phyloP scores from a whole-genome alignment of 2,888 invertebrate species.

The Aporophyla lueneburgensis region DNA sequence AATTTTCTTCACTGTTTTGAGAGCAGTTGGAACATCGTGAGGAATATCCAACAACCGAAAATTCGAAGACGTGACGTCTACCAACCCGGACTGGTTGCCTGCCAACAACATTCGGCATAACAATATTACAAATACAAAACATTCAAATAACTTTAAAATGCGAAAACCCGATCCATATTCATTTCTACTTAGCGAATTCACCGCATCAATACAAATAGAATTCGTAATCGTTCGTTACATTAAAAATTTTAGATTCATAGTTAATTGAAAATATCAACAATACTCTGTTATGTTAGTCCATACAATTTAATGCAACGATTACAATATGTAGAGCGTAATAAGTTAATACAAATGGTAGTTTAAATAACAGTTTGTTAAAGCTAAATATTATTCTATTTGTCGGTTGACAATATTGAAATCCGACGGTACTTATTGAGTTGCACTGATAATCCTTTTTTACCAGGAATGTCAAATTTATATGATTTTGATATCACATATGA shows the following conservation, averaged over 20 bases:
- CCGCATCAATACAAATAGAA: conserved; percentile 42
- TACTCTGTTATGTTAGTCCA: conserved; percentile 22
- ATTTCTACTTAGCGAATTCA: conserved; percentile 35
- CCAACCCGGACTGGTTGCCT: too few relatives aligned
- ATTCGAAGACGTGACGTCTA: too few relatives aligned
- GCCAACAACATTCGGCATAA: neutral
- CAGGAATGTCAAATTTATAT: conserved; percentile 26
- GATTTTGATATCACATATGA: conserved; percentile 3
- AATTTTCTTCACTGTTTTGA: too few relatives aligned
- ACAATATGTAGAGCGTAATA: conserved; percentile 21
- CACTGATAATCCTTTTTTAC: conserved; percentile 35
- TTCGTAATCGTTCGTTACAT: conserved; percentile 53
- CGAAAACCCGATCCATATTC: conserved; percentile 15
- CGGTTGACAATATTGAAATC: conserved; percentile 15
- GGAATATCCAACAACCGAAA: too few relatives aligned
- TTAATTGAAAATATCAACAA: conserved; percentile 44
- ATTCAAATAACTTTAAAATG: conserved; percentile 17
- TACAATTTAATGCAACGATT: conserved; percentile 27
- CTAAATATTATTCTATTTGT: conserved; percentile 15
- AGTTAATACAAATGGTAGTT: conserved; percentile 1
- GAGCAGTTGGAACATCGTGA: too few relatives aligned
- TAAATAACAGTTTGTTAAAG: conserved; percentile 23
- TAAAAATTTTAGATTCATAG: conserved; percentile 37
- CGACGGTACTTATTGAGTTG: conserved; percentile 16
- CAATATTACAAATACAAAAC: conserved; percentile 7